phyloP scores from a whole-genome alignment of 53 echinoderm and acorn worm genomes.

The Stichopus horrens region DNA sequence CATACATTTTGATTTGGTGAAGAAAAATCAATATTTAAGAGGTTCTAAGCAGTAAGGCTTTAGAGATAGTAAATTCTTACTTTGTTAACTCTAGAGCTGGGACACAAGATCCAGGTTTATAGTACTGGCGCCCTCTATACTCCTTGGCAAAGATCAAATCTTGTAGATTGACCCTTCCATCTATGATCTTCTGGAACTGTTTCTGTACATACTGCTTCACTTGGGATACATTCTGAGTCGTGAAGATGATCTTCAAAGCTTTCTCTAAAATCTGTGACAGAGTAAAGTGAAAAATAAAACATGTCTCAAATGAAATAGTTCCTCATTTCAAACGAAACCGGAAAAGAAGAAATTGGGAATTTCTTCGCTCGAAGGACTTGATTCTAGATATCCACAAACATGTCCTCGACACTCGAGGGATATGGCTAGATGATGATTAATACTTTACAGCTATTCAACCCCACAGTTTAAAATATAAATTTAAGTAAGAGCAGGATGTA shows the following conservation, averaged over 20 bases:
- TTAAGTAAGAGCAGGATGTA: no score
- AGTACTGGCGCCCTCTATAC: conserved; percentile 79
- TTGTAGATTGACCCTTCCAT: conserved; percentile 81
- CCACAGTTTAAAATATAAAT: no score
- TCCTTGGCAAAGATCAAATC: conserved; percentile 97
- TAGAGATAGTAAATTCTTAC: conserved; percentile 41
- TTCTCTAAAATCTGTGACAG: conserved; percentile 79
- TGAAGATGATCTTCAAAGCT: conserved; percentile 83
- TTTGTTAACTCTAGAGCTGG: conserved; percentile 85
- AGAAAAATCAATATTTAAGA: no score
- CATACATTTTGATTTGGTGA: no score
- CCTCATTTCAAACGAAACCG: no score
- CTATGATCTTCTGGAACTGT: conserved; percentile 87
- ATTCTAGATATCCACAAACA: no score
- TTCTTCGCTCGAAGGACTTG: no score
- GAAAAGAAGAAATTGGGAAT: no score
- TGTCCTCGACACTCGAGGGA: no score
- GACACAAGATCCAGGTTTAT: conserved; percentile 83
- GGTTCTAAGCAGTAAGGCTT: no score
- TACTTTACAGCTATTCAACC: no score
- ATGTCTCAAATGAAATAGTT: neutral
- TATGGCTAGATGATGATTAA: no score
- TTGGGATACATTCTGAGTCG: conserved; percentile 87
- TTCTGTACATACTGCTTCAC: conserved; percentile 92
- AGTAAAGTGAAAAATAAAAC: neutral